Percentiles rank a stretch among this genome's conserved stretches.
phyloP scores from a whole-genome alignment of 2,888 invertebrate species.

The Noctua comes region DNA sequence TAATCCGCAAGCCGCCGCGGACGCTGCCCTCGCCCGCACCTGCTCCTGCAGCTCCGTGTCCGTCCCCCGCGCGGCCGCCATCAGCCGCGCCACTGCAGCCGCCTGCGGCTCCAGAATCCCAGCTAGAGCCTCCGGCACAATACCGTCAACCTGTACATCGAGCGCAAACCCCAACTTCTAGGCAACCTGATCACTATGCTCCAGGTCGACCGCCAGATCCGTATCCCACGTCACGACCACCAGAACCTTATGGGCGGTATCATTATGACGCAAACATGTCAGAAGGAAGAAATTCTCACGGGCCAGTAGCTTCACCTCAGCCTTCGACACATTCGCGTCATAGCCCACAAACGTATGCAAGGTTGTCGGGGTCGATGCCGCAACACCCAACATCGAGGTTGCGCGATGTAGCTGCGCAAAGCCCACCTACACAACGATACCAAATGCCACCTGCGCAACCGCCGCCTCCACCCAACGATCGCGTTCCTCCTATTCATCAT shows the following conservation, averaged over 20 bases:
- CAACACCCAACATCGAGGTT: conserved; percentile 81
- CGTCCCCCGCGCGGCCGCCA: conserved; percentile 84
- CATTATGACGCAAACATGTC: conserved; percentile 80
- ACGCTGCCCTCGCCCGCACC: conserved; percentile 84
- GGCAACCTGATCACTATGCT: conserved; percentile 82
- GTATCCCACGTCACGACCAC: conserved; percentile 82
- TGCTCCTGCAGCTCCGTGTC: conserved; percentile 79
- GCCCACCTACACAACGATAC: conserved; percentile 82
- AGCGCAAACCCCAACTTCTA: conserved; percentile 81
- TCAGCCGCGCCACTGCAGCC: conserved; percentile 77
- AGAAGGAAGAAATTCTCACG: conserved; percentile 80
- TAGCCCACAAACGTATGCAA: conserved; percentile 84
- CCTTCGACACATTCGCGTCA: conserved; percentile 82
- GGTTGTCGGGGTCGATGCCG: conserved; percentile 82
- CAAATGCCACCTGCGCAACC: conserved; percentile 78
- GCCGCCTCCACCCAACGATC: conserved; percentile 86
- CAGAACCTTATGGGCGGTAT: conserved; percentile 82
- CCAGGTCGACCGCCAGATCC: conserved; percentile 84
- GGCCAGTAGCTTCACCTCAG: conserved; percentile 81
- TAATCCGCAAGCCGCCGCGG: conserved; percentile 85
- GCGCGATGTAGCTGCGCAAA: conserved; percentile 80
- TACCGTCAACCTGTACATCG: conserved; percentile 80
- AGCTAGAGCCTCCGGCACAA: conserved; percentile 75
- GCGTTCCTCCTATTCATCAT: conserved; percentile 88
- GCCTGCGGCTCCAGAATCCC: conserved; percentile 74